These are phyloP conservation scores for Asobara japonica DNA, from an alignment of 1,140 invertebrate species.

Conservation along the genomic window DNA sequence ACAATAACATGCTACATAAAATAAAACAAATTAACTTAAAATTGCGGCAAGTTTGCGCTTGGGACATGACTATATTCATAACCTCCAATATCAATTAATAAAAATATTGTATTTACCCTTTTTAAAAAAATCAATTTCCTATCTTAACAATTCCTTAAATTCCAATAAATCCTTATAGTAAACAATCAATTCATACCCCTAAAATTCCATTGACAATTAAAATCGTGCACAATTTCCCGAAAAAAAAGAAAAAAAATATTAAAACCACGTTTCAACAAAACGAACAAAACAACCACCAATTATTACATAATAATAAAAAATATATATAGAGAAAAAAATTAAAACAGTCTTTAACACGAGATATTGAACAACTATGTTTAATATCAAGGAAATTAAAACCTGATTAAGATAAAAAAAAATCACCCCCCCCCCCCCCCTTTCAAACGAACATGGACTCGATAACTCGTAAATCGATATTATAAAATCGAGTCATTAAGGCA, in stretches of 20 bases:
- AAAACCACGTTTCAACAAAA: neutral
- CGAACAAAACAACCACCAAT: neutral
- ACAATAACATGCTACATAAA: neutral
- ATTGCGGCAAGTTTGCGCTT: neutral
- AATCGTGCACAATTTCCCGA: neutral
- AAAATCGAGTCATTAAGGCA: constrained; percentile 64
- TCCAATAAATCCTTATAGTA: neutral
- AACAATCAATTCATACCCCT: neutral
- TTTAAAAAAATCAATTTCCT: neutral
- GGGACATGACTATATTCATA: neutral
- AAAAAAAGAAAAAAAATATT: neutral
- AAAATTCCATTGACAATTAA: neutral
- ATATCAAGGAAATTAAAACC: neutral
- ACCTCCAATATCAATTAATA: neutral
- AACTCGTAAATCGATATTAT: neutral
- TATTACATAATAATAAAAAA: neutral
- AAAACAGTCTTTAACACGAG: constrained; percentile 5
- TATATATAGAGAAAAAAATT: neutral
- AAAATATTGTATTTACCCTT: no score
- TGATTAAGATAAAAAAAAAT: constrained; percentile 3
- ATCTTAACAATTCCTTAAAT: neutral
- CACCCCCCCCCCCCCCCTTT: no score
- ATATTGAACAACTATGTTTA: neutral
- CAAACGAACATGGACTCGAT: no score
- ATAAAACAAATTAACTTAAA: neutral